Conservation (phyloP, 2,888 invertebrate species). For the Lithosia quadra region DNA sequence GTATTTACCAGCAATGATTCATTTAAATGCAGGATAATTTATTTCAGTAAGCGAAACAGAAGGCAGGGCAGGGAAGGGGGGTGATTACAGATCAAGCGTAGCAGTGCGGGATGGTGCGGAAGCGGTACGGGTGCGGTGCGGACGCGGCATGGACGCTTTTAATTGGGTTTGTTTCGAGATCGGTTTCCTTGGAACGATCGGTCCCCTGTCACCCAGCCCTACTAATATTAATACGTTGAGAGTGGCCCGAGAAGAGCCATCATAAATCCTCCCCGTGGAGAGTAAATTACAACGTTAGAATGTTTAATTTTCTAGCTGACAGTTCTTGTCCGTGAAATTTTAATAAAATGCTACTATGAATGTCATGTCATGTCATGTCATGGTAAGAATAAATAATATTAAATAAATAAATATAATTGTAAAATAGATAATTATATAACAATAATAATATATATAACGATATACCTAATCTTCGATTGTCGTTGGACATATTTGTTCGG, state of each 20-base stretch:
- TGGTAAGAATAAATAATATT: too few species aligned
- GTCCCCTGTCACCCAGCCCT: slow-evolving; percentile 44
- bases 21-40: slow-evolving; percentile 61
- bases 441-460: too few species aligned
- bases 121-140: slow-evolving; percentile 29
- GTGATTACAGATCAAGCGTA: slow-evolving; percentile 33
- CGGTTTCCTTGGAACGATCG: slow-evolving; percentile 49
- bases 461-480: too few species aligned
- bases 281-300: slow-evolving; percentile 60
- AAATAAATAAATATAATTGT: too few species aligned
- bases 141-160: slow-evolving; percentile 49
- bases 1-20: slow-evolving; percentile 57
- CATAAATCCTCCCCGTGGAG: slow-evolving; percentile 62
- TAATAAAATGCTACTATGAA: slow-evolving; percentile 43
- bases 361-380: too few species aligned
- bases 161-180: slow-evolving; percentile 66
- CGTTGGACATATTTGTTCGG: too few species aligned
- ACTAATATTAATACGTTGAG: slow-evolving; percentile 60
- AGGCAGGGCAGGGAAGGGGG: slow-evolving; percentile 34
- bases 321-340: slow-evolving; percentile 41
- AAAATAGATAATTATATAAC: too few species aligned
- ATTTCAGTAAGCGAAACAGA: slow-evolving; percentile 60
- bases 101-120: slow-evolving; percentile 25
- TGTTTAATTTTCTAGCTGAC: slow-evolving; percentile 54
- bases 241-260: slow-evolving; percentile 57